Evolutionary conservation across 2,888 invertebrate species (phyloP).

Genomic region (Zygogramma bicolorata): DNA sequence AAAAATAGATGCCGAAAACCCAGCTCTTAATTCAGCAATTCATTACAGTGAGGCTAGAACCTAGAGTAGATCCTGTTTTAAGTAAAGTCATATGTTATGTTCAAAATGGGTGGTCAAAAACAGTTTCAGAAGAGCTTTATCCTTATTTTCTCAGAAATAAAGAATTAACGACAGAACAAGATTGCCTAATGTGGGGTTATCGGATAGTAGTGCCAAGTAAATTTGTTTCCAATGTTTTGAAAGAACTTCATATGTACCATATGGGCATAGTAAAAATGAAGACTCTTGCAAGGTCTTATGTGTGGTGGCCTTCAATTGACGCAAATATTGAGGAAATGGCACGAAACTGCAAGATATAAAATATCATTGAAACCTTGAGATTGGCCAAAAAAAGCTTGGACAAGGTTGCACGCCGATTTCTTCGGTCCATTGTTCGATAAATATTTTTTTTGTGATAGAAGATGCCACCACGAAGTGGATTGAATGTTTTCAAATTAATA

Average conservation of each 20-base stretch:
- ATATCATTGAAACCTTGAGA: constrained; percentile 9
- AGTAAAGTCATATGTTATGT: constrained; percentile 17
- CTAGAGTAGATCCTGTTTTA: constrained; percentile 2
- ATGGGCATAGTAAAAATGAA: constrained; percentile 24
- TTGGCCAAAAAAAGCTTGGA: constrained; percentile 15
- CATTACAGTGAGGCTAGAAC: too few species aligned
- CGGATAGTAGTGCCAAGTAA: constrained; percentile 21
- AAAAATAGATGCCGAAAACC: too few species aligned
- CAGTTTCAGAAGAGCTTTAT: background rate
- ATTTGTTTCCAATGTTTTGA: background rate
- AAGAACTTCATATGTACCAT: constrained; percentile 14
- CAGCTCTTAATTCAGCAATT: too few species aligned
- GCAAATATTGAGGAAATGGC: constrained; percentile 10
- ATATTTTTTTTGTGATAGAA: background rate
- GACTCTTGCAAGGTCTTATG: constrained; percentile 3
- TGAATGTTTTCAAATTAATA: background rate
- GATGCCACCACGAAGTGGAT: constrained; percentile 5
- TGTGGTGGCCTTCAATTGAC: constrained; percentile 23
- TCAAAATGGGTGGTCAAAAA: constrained; percentile 21
- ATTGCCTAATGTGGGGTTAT: constrained; percentile 29
- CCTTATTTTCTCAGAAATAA: constrained; percentile 12
- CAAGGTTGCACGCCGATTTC: constrained; percentile 18
- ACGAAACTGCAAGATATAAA: constrained; percentile 16
- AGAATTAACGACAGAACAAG: constrained; percentile 19
- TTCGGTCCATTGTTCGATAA: background rate